Percentiles rank a stretch among this genome's conserved stretches.
These are phyloP conservation scores for Globia sparganii DNA, from an alignment of 2,888 invertebrate species.

Conservation along the genomic window DNA sequence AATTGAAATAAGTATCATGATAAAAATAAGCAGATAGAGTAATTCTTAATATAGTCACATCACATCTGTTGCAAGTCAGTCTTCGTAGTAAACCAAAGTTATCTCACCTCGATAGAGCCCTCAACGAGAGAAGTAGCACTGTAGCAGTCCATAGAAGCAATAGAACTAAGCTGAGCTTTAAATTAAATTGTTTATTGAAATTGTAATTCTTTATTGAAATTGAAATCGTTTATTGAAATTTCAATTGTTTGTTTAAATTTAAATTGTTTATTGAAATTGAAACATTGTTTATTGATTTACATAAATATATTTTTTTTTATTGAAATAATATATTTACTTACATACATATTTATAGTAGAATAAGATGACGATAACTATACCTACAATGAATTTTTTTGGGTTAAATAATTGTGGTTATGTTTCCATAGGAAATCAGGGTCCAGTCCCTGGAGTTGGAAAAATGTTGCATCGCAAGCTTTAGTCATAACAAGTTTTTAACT, in stretches of 20 bases:
- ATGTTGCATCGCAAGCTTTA: background rate
- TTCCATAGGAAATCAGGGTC: background rate
- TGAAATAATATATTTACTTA: too few species aligned
- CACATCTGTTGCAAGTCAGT: background rate
- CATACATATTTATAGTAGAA: too few species aligned
- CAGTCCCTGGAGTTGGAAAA: background rate
- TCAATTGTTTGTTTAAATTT: too few species aligned
- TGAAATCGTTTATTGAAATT: too few species aligned
- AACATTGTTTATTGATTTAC: too few species aligned
- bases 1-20: background rate
- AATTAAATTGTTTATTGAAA: too few species aligned
- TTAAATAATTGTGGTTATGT: too few species aligned
- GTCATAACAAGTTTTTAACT: too few species aligned
- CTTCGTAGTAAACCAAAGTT: constrained; percentile 3
- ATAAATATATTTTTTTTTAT: too few species aligned
- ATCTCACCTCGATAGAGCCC: background rate
- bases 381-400: background rate
- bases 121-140: constrained; percentile 12
- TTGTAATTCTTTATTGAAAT: too few species aligned
- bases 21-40: background rate
- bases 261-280: too few species aligned
- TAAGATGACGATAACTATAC: background rate
- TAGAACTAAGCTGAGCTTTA: background rate
- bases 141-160: background rate
- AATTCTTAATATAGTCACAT: background rate